Evolutionary conservation across 2,113 vertebrate species (phyloP).

Genomic region (Lathamus discolor): DNA sequence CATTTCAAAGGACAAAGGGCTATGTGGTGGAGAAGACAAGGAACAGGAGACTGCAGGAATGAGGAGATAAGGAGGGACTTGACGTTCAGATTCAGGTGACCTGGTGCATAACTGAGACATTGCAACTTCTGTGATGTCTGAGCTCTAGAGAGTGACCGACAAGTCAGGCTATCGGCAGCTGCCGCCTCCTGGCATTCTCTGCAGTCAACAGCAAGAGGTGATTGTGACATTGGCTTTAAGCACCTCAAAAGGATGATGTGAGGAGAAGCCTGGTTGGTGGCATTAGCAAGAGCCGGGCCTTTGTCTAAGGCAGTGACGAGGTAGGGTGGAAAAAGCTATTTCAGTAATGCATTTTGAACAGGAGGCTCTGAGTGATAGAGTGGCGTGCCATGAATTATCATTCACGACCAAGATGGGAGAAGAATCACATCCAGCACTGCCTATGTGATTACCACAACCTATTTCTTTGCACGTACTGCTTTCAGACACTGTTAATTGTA

Average conservation of each 20-base stretch:
- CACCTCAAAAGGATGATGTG: not conserved
- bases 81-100: not conserved
- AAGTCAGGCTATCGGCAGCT: not conserved
- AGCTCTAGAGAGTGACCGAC: not conserved
- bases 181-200: not conserved
- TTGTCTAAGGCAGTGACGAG: not conserved
- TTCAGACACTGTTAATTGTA: not conserved
- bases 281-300: not conserved
- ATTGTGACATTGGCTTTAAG: not conserved
- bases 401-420: not conserved
- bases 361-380: not conserved
- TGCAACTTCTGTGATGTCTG: not conserved
- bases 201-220: not conserved
- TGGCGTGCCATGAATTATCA: accelerated
- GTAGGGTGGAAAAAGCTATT: not conserved
- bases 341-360: not conserved
- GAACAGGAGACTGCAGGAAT: not conserved
- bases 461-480: not conserved
- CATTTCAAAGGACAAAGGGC: not conserved
- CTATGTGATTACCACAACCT: not conserved
- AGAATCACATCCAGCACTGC: not conserved
- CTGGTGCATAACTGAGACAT: not conserved
- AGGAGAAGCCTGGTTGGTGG: not conserved
- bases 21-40: not conserved
- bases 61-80: not conserved